Percentiles rank a stretch among this genome's conserved stretches.
These are phyloP conservation scores for Pheosia tremula DNA, from an alignment of 2,888 invertebrate genomes.

Conservation along the genomic window DNA sequence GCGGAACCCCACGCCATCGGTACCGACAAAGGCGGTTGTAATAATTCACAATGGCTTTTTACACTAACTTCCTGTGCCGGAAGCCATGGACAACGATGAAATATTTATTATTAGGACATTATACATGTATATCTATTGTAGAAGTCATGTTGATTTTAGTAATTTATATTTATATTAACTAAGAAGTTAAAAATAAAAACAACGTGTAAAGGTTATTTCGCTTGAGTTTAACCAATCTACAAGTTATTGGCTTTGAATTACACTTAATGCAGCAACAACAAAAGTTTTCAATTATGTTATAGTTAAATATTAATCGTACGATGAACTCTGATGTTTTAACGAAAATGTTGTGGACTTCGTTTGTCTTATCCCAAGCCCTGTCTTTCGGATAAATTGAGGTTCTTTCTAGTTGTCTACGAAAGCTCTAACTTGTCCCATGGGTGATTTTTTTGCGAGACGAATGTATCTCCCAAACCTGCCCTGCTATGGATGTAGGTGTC, in stretches of 20 bases:
- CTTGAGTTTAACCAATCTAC: not conserved
- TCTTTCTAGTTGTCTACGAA: conserved; percentile 34
- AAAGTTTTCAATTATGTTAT: not conserved
- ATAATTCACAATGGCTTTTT: conserved; percentile 30
- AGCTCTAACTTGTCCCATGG: conserved; percentile 42
- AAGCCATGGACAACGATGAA: conserved; percentile 5
- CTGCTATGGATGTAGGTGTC: conserved; percentile 39
- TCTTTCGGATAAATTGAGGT: conserved; percentile 30
- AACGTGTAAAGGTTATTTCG: too few species aligned
- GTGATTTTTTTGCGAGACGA: conserved; percentile 41
- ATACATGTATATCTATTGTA: too few species aligned
- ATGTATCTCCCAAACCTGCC: conserved; percentile 39
- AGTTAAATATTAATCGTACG: not conserved
- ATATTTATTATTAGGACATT: too few species aligned
- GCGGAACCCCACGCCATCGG: conserved; percentile 32
- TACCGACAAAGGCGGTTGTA: conserved; percentile 32
- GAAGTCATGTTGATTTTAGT: too few species aligned
- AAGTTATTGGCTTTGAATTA: not conserved
- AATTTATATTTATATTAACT: too few species aligned
- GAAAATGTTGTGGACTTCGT: not conserved
- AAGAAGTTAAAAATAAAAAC: too few species aligned
- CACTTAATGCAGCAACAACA: not conserved
- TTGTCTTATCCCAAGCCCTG: conserved; percentile 12
- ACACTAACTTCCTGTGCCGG: conserved; percentile 16
- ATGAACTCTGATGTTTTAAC: not conserved